Conservation (phyloP, 2,113 vertebrate genomes). For the Leptobrachium ailaonicum region DNA sequence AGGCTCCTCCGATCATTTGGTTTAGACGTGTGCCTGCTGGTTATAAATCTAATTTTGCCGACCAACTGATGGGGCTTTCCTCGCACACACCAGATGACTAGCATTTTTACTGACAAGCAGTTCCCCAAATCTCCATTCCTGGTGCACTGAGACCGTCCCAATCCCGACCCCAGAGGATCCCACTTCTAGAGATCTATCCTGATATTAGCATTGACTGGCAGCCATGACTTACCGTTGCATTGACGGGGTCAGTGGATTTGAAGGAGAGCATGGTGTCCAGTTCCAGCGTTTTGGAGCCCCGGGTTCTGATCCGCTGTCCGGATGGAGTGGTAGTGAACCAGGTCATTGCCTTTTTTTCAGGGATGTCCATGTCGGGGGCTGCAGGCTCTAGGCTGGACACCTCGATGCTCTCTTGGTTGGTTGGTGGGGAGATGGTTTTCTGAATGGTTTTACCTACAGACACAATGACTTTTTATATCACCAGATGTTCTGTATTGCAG, state of each 20-base stretch:
- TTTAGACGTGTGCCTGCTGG: too few species aligned
- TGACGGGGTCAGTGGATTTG: constrained; percentile 78
- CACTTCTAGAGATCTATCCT: not conserved
- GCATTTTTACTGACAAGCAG: too few species aligned
- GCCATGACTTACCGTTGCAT: constrained; percentile 69
- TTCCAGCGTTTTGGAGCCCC: constrained; percentile 62
- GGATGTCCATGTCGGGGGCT: constrained; percentile 6
- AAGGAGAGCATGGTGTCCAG: constrained; percentile 66
- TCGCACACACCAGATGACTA: too few species aligned
- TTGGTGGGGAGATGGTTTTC: constrained; percentile 11
- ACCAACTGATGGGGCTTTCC: too few species aligned
- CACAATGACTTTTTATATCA: not conserved
- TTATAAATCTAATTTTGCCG: too few species aligned
- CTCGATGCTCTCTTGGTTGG: constrained; percentile 57
- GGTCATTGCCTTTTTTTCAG: constrained; percentile 57
- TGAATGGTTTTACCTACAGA: constrained; percentile 56
- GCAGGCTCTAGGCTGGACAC: constrained; percentile 3
- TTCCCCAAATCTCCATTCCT: too few species aligned
- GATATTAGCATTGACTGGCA: too few species aligned
- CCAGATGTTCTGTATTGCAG: too few species aligned
- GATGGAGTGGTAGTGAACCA: constrained; percentile 86
- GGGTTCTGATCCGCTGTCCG: constrained; percentile 76
- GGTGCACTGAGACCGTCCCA: too few species aligned
- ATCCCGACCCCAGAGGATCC: too few species aligned
- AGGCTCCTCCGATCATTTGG: too few species aligned